phyloP scores from a whole-genome alignment of 2,113 vertebrate genomes.

The Tyrannus savana region DNA sequence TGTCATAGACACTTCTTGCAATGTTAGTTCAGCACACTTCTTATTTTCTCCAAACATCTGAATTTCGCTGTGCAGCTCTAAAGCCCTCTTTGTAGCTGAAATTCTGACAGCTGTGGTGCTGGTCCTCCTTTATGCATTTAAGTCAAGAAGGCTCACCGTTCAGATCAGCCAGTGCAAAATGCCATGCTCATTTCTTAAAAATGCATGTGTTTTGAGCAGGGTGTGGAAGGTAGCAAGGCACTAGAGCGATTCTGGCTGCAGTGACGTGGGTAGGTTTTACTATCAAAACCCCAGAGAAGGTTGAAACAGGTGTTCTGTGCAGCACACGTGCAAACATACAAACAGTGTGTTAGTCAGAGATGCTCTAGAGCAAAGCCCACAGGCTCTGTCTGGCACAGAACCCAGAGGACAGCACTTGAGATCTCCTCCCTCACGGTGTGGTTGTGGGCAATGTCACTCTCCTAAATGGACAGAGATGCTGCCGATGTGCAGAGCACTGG shows the following conservation, averaged over 20 bases:
- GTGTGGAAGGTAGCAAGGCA: background rate
- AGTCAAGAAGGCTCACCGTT: background rate
- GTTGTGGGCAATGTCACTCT: too few species aligned
- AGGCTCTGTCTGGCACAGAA: background rate
- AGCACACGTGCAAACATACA: background rate
- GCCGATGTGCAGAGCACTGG: background rate
- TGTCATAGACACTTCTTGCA: background rate
- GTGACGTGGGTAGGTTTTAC: background rate
- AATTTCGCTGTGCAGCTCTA: background rate
- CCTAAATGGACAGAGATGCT: background rate
- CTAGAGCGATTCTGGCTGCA: background rate
- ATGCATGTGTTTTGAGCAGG: background rate
- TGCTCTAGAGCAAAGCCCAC: background rate
- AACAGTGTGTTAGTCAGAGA: background rate
- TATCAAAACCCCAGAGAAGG: background rate
- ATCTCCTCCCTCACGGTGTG: fast-evolving
- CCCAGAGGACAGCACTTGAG: background rate
- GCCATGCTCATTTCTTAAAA: background rate
- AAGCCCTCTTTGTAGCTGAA: background rate
- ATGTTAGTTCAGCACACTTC: background rate
- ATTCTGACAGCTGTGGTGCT: background rate
- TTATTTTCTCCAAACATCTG: background rate
- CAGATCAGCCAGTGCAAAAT: background rate
- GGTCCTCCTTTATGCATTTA: background rate
- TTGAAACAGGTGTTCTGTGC: background rate